Conservation (phyloP, 1,140 invertebrate species). For the Heliconius himera region DNA sequence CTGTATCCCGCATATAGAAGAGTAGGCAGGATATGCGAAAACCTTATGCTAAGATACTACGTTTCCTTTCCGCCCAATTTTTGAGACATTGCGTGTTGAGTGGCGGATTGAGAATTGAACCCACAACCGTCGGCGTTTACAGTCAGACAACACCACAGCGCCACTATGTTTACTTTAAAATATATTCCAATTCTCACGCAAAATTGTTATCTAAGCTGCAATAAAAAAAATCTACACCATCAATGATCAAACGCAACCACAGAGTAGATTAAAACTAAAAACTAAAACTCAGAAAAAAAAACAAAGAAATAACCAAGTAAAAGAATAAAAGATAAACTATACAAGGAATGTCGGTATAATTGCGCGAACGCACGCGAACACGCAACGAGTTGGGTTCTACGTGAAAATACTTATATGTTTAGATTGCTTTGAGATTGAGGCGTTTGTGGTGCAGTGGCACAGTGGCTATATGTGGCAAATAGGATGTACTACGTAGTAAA, state of each 20-base stretch:
- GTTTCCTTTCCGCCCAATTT: too few relatives aligned
- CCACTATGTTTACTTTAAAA: not conserved
- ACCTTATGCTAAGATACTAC: too few relatives aligned
- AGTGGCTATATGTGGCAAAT: too few relatives aligned
- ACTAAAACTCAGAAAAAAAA: not conserved
- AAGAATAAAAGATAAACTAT: conserved; percentile 5
- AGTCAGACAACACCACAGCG: too few relatives aligned
- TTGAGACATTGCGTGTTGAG: too few relatives aligned
- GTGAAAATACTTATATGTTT: not conserved
- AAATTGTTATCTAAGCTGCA: not conserved
- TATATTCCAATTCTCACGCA: not conserved
- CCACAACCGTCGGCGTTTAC: too few relatives aligned
- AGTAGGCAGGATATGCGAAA: too few relatives aligned
- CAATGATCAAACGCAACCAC: not conserved
- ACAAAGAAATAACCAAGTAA: conserved; percentile 13
- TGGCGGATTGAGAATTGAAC: too few relatives aligned
- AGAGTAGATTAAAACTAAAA: not conserved
- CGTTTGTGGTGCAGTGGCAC: too few relatives aligned
- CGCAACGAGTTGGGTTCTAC: not conserved
- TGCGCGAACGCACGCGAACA: conserved; percentile 17
- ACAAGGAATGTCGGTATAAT: conserved; percentile 4
- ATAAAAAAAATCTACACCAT: not conserved
- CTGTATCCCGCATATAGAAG: too few relatives aligned
- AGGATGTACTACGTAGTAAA: too few relatives aligned
- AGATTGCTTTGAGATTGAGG: not conserved